Conservation (phyloP, 2,888 invertebrate genomes). For the Drosophila yooni region DNA sequence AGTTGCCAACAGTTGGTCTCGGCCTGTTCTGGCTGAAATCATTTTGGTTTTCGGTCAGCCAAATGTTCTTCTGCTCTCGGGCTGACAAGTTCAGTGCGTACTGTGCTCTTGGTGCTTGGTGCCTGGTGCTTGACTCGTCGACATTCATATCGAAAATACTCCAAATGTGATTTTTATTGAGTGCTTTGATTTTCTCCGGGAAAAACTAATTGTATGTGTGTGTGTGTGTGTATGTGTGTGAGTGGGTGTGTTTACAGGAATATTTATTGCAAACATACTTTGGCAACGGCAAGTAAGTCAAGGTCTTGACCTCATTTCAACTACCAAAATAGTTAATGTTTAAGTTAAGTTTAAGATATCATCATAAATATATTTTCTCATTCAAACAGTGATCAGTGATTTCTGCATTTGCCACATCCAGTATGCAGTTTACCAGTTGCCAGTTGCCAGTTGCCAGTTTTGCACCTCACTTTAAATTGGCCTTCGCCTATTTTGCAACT, state of each 20-base stretch:
- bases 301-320: conserved; percentile 8
- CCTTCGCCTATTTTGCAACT: conserved; percentile 65
- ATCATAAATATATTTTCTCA: not conserved
- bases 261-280: not conserved
- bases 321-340: not conserved
- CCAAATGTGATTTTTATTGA: not conserved
- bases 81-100: conserved; percentile 64
- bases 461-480: conserved; percentile 45
- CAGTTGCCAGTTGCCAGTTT: conserved; percentile 12
- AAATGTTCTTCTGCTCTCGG: conserved; percentile 75
- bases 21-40: conserved; percentile 33
- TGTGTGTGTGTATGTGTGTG: not conserved
- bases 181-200: not conserved
- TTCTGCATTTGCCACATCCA: conserved; percentile 23
- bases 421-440: conserved; percentile 23
- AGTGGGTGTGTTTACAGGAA: not conserved
- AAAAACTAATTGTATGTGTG: not conserved
- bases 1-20: conserved; percentile 4
- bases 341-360: not conserved
- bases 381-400: not conserved
- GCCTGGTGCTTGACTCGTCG: not conserved
- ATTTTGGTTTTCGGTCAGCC: conserved; percentile 36
- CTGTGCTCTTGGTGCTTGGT: not conserved
- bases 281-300: conserved; percentile 15
- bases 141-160: too few species aligned